Evolutionary conservation across 2,113 vertebrate species (phyloP), one percentile per base, ranked within the genome.

Genomic region (Sceloporus undulatus): DNA sequence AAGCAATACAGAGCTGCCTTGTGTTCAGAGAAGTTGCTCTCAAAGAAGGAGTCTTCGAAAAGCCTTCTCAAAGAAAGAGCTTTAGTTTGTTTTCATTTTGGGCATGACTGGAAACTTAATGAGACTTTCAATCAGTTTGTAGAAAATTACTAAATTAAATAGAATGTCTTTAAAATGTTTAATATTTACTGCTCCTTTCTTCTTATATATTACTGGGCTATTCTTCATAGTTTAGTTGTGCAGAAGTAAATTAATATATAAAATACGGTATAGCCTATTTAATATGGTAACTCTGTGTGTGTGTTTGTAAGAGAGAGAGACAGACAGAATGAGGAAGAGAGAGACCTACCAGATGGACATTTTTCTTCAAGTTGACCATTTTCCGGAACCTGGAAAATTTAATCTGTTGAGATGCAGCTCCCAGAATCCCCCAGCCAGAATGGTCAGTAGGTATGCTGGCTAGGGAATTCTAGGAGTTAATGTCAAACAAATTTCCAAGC

Each of bases 1-100:
- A 90, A 90, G 79, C 85, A 56, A 9, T 87, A 93, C 90, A 92
- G 92, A 91, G 88, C 18, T 77, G 56, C 2, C 7, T 40, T 81
- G 89, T 92, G 90, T 74, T 0, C 91, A 93, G 84, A 82, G 56
- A 85, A 90, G 90, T 88, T 88, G 59, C 23, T 68, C 16, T 27
- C 77, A 70, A 76, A 68, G 25, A 52, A 54, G 4, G 48, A 18
- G 21, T 16, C 29, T 34, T 62, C 82, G 16, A 18, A 82, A 71
- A 71, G 48, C 29, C 38, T 82, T 27, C 29, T 66, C 48, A 75
- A 40, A n/a, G 42, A 34, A 19, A 10, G 59, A 25, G 25, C 25
- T 62, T 66, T 71, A 9, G 7, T 86, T 71, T 23, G 52, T 9
- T 87, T 82, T 62, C 54, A 73, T 62, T 87, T 27, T 8, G n/a